Percentiles rank a stretch among this genome's conserved stretches.
These are phyloP conservation scores for Nowickia ferox DNA, from an alignment of 2,888 invertebrate genomes.

Conservation along the genomic window DNA sequence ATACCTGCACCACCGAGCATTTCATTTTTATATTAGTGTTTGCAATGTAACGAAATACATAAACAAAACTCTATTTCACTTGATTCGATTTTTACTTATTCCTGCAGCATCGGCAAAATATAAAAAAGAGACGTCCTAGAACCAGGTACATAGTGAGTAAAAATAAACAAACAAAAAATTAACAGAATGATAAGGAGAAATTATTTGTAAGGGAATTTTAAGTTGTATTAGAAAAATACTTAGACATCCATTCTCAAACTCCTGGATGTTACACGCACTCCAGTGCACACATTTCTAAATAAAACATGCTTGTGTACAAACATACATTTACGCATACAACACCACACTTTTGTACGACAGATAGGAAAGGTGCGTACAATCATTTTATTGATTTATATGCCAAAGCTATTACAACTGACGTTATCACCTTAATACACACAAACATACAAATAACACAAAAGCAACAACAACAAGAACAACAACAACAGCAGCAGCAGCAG, in stretches of 20 bases:
- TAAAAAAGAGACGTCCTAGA: constrained; percentile 10
- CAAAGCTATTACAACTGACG: constrained; percentile 81
- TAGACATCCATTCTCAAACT: constrained; percentile 29
- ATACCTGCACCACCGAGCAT: neutral
- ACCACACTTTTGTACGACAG: constrained; percentile 45
- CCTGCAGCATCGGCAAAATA: constrained; percentile 64
- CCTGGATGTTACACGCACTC: constrained; percentile 49
- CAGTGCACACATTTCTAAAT: constrained; percentile 63
- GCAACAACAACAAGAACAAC: constrained; percentile 19
- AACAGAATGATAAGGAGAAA: constrained; percentile 50
- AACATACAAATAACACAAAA: neutral
- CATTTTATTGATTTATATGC: constrained; percentile 81
- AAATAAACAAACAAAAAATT: constrained; percentile 20
- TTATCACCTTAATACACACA: constrained; percentile 72
- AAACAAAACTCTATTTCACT: constrained; percentile 42
- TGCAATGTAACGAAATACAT: constrained; percentile 21
- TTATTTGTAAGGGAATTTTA: constrained; percentile 64
- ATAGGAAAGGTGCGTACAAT: constrained; percentile 69
- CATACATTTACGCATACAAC: constrained; percentile 65
- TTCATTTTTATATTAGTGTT: neutral
- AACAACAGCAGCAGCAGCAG: constrained; percentile 21
- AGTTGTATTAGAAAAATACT: constrained; percentile 42
- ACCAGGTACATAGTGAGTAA: neutral
- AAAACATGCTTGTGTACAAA: neutral
- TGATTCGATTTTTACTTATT: constrained; percentile 55